Evolutionary conservation across 1,140 invertebrate species (phyloP), one percentile per base, ranked within the genome.

Genomic region (Euura saliciscinereae): DNA sequence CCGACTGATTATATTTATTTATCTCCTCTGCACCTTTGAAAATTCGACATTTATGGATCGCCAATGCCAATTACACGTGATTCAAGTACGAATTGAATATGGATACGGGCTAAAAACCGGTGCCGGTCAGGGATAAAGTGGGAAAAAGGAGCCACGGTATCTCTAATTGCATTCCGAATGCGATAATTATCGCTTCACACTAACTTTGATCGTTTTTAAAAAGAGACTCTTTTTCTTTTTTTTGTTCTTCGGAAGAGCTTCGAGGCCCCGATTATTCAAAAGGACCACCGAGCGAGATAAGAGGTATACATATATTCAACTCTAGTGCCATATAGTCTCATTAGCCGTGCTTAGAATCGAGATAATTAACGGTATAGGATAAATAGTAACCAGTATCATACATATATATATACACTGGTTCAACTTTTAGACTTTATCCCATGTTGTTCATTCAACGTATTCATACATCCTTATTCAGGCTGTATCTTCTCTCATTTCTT

Each of bases 331-430:
- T 59, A 59, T 6, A 59, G 51, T 59, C 51, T 59, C 51, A 59
- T 59, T 59, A 59, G 51, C 51, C 51, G 51, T 11, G 51, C 51
- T 59, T 59, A 59, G 51, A 59, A 59, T 59, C 51, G 13, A 59
- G 51, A 59, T 59, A 59, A 59, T 59, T 59, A 59, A 59, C 51
- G 51, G 51, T n/a, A 59, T 59, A 59, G 51, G 13, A 59, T 59
- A 59, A 59, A 59, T 59, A 59, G 51, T 59, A 11, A 6, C 51
- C 13, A 59, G 51, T n/a, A 3, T 11, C 13, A 59, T n/a, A 59
- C 51, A 28, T 28, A 28, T 28, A 28, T 28, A 28, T 28, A 28
- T 28, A 28, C 28, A 28, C 28, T 28, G 28, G 28, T 28, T 28
- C 28, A 28, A 28, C 28, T 28, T 28, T 28, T 28, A 28, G 28